Conservation (phyloP, 1,140 invertebrate genomes). For the Habropoda laboriosa region DNA sequence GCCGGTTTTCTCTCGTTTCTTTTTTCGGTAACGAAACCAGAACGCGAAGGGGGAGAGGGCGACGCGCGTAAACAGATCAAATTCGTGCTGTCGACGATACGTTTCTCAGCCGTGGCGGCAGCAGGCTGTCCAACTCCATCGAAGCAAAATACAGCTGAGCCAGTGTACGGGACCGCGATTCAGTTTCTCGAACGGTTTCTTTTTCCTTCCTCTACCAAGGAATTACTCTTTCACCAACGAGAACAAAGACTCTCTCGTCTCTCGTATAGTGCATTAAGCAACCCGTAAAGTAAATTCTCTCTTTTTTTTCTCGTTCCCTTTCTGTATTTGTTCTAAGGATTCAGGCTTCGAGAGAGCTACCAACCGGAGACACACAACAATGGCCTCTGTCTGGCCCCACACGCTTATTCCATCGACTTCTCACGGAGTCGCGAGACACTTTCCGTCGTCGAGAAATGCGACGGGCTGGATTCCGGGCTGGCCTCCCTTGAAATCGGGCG, state of each 20-base stretch:
- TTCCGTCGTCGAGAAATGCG: slow-evolving; percentile 3
- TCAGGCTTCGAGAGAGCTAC: background rate
- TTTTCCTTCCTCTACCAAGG: background rate
- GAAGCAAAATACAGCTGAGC: background rate
- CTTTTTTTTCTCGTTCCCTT: too few relatives aligned
- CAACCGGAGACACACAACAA: background rate
- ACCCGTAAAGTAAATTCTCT: background rate
- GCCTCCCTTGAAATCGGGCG: slow-evolving; percentile 15
- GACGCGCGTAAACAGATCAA: background rate
- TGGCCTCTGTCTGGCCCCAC: background rate
- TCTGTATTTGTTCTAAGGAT: too few relatives aligned
- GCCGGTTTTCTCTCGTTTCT: background rate
- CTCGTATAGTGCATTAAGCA: background rate
- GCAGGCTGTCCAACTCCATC: slow-evolving; percentile 41
- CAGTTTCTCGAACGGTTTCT: slow-evolving; percentile 15
- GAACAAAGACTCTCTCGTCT: background rate
- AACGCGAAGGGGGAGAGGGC: background rate
- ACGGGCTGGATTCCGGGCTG: slow-evolving; percentile 18
- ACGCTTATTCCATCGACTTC: slow-evolving; percentile 14
- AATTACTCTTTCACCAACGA: background rate
- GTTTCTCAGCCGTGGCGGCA: background rate
- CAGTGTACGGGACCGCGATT: background rate
- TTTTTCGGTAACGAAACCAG: background rate
- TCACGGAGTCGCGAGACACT: background rate
- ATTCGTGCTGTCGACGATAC: slow-evolving; percentile 16